A percentile compares a stretch with the other conserved stretches of the same genome.
Evolutionary conservation across 2,888 invertebrate species (phyloP).

Genomic region (Andrena praecox): DNA sequence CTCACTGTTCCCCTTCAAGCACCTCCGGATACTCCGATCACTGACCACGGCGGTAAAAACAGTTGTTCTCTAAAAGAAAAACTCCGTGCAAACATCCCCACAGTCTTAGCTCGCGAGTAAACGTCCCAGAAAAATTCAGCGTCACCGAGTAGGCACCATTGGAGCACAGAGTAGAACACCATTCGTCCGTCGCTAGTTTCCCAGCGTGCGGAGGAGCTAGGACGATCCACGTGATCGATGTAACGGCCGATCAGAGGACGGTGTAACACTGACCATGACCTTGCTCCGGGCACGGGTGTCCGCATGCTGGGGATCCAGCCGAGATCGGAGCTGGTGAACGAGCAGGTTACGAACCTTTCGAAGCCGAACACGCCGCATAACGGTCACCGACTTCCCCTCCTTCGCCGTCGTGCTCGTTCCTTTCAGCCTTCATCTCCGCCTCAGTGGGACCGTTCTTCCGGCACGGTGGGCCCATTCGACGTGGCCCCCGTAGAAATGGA

Average conservation of each 20-base stretch:
- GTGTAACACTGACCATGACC: constrained; percentile 77
- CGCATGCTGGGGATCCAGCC: constrained; percentile 73
- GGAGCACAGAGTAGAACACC: not conserved
- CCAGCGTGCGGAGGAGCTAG: not conserved
- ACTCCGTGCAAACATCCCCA: no score
- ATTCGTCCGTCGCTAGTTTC: not conserved
- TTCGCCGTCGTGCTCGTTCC: constrained; percentile 40
- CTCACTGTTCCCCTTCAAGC: no score
- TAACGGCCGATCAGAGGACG: constrained; percentile 29
- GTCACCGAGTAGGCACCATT: not conserved
- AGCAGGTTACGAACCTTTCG: constrained; percentile 65
- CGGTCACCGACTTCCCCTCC: constrained; percentile 77
- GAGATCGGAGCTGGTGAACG: constrained; percentile 71
- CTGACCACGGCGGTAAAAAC: no score
- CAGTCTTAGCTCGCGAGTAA: no score
- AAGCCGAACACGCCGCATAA: constrained; percentile 76
- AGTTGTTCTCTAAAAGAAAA: no score
- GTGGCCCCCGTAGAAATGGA: constrained; percentile 39
- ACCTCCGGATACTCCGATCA: no score
- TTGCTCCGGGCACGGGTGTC: constrained; percentile 66
- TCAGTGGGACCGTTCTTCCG: constrained; percentile 24
- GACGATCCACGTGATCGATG: not conserved
- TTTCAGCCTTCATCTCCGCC: constrained; percentile 21
- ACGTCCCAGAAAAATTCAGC: not conserved
- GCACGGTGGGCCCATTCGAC: not conserved